Evolutionary conservation across 2,888 invertebrate species (phyloP).

Genomic region (Desoria tigrina): DNA sequence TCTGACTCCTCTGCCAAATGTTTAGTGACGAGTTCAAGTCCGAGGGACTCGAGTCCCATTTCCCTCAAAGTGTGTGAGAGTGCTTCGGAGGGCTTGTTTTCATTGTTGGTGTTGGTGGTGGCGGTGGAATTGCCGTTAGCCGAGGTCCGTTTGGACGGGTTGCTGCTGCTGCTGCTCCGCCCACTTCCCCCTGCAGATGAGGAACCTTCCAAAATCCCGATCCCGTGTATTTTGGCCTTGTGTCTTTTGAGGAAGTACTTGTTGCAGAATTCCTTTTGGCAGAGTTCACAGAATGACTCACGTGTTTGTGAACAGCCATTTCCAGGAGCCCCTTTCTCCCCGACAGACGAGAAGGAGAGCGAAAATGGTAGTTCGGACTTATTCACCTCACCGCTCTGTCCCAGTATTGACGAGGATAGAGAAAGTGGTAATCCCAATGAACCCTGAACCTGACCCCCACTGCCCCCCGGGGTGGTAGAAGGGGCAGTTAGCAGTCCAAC

Average conservation of each 20-base stretch:
- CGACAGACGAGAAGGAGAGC: slow-evolving; percentile 30
- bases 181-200: slow-evolving; percentile 16
- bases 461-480: too few species aligned
- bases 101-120: too few species aligned
- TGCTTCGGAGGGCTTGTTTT: background rate
- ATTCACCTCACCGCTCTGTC: too few species aligned
- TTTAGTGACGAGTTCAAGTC: slow-evolving; percentile 38
- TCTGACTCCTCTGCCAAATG: slow-evolving; percentile 36
- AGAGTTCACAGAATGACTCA: slow-evolving; percentile 67
- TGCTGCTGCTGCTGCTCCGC: slow-evolving; percentile 18
- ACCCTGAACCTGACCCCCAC: too few species aligned
- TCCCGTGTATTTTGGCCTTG: slow-evolving; percentile 68
- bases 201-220: slow-evolving; percentile 53
- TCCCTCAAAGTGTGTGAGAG: slow-evolving; percentile 33
- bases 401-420: too few species aligned
- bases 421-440: too few species aligned
- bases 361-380: slow-evolving; percentile 31
- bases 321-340: slow-evolving; percentile 56
- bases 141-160: slow-evolving; percentile 16
- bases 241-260: slow-evolving; percentile 72
- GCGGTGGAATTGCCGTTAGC: slow-evolving; percentile 28
- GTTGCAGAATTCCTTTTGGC: slow-evolving; percentile 72
- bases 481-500: background rate
- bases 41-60: slow-evolving; percentile 43
- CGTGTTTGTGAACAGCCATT: slow-evolving; percentile 53